Percentiles rank a stretch among this genome's conserved stretches.
Conservation (phyloP, 2,113 vertebrate genomes). For the Sialia sialis region DNA sequence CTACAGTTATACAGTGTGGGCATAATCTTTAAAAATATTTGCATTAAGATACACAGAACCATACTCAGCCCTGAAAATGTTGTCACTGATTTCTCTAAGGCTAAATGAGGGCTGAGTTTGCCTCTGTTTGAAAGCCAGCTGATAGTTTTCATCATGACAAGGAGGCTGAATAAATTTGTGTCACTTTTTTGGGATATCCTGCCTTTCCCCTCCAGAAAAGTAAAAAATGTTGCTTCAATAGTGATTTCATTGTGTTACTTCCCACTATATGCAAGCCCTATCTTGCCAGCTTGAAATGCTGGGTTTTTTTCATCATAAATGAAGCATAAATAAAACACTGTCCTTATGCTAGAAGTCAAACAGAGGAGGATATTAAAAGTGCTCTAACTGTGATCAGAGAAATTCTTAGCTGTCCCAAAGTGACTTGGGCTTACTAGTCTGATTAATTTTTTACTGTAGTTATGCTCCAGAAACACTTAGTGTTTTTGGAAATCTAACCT, state of each 20-base stretch:
- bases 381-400: conserved; percentile 7
- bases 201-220: not conserved
- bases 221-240: not conserved
- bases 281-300: not conserved
- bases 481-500: not conserved
- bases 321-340: conserved; percentile 17
- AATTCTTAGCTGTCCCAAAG: not conserved
- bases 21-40: not conserved
- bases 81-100: not conserved
- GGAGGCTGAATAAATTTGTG: conserved; percentile 7
- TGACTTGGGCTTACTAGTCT: not conserved
- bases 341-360: not conserved
- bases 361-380: not conserved
- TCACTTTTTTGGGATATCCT: not conserved
- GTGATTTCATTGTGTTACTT: not conserved
- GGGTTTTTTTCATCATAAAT: conserved; percentile 5
- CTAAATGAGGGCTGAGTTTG: not conserved
- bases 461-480: not conserved
- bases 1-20: not conserved
- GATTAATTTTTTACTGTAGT: conserved; percentile 39
- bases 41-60: not conserved
- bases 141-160: not conserved
- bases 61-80: not conserved
- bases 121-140: not conserved
- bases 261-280: not conserved